A percentile compares a stretch with the other conserved stretches of the same genome.
Evolutionary conservation across 1,140 invertebrate species (phyloP).

Genomic region (Anastatus disparis): DNA sequence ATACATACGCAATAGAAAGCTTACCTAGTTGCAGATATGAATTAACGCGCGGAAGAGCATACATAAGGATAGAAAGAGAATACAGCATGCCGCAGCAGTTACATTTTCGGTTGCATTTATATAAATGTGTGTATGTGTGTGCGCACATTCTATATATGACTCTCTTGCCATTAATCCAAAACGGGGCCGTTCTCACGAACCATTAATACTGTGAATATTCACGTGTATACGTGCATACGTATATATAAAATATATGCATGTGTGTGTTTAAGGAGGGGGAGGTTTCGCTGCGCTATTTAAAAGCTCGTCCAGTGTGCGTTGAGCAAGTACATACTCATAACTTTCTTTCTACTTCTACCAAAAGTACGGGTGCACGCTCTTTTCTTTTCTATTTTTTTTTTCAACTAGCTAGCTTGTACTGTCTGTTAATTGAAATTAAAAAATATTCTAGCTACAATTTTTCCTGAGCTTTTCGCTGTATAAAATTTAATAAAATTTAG

Average conservation of each 20-base stretch:
- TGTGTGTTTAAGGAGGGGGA: too few species aligned
- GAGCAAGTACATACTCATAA: conserved; percentile 30
- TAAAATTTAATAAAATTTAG: too few species aligned
- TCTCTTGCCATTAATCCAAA: conserved; percentile 50
- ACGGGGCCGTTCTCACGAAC: conserved; percentile 55
- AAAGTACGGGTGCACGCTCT: too few species aligned
- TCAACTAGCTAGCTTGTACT: too few species aligned
- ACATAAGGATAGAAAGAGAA: background rate
- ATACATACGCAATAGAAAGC: too few species aligned
- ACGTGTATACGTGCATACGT: too few species aligned
- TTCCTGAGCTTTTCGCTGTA: too few species aligned
- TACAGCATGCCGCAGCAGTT: background rate
- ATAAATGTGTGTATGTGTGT: background rate
- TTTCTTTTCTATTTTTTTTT: too few species aligned
- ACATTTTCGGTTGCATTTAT: too few species aligned
- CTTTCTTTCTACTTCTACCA: conserved; percentile 2
- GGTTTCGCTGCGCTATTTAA: conserved; percentile 42
- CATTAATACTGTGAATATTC: conserved; percentile 51
- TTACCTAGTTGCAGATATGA: background rate
- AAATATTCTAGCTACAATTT: too few species aligned
- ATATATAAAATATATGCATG: too few species aligned
- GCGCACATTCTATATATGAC: background rate
- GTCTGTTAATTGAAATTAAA: too few species aligned
- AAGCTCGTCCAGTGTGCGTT: conserved; percentile 16
- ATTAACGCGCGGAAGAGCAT: background rate